A percentile compares a stretch with the other conserved stretches of the same genome.
Evolutionary conservation across 1,140 invertebrate genomes (phyloP).

Genomic region (Leptinotarsa lineolata): DNA sequence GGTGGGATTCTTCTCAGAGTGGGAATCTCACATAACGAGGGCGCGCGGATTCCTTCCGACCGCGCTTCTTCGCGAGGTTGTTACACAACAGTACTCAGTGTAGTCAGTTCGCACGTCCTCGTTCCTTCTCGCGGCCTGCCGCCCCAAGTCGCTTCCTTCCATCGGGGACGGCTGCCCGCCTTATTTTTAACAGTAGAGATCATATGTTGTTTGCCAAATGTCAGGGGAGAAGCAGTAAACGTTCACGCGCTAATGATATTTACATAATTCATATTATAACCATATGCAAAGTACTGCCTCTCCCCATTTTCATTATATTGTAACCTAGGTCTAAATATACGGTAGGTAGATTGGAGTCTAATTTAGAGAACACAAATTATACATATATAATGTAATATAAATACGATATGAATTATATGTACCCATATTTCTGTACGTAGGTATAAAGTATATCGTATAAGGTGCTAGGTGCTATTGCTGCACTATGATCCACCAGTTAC

Average conservation of each 20-base stretch:
- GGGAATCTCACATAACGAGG: constrained; percentile 28
- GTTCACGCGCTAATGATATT: constrained; percentile 4
- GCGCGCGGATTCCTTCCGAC: constrained; percentile 11
- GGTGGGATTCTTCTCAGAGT: constrained; percentile 36
- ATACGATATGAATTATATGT: constrained; percentile 27
- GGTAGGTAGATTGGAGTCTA: constrained; percentile 46
- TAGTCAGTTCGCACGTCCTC: constrained; percentile 21
- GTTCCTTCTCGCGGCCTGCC: constrained; percentile 20
- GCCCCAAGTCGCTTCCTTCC: constrained; percentile 25
- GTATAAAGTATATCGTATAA: constrained; percentile 28
- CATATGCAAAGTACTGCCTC: constrained; percentile 42
- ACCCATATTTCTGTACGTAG: constrained; percentile 30
- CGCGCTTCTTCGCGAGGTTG: constrained; percentile 7
- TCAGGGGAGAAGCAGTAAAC: constrained; percentile 45
- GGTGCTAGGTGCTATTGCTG: constrained; percentile 24
- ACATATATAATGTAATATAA: constrained; percentile 15
- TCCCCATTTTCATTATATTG: constrained; percentile 49
- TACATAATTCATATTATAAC: constrained; percentile 18
- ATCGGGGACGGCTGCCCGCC: constrained; percentile 25
- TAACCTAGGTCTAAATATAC: constrained; percentile 52
- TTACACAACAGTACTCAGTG: constrained; percentile 2
- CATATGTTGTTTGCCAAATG: constrained; percentile 53
- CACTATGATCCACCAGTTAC: constrained; percentile 33
- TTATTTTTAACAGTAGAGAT: constrained; percentile 42
- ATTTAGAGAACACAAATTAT: constrained; percentile 26